Conservation (phyloP, 2,113 vertebrate species). For the Salvelinus alpinus region DNA sequence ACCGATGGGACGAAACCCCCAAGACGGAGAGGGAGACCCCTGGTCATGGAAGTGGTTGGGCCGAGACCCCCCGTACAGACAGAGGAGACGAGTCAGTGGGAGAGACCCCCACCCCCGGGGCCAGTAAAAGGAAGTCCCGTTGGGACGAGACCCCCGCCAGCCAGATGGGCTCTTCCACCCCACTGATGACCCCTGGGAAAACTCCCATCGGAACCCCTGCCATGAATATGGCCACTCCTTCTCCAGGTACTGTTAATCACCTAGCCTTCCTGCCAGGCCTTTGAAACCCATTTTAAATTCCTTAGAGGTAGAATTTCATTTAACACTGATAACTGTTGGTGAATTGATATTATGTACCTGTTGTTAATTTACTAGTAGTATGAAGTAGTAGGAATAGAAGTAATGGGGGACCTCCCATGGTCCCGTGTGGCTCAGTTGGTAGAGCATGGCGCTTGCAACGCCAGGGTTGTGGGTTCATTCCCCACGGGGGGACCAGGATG, state of each 20-base stretch:
- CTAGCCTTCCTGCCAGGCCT: not conserved
- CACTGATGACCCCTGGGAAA: slow-evolving; percentile 94
- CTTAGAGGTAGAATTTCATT: no score
- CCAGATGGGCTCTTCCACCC: slow-evolving; percentile 97
- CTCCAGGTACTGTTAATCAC: slow-evolving; percentile 79
- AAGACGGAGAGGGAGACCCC: slow-evolving; percentile 98
- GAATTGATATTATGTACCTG: no score
- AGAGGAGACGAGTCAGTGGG: slow-evolving; percentile 95
- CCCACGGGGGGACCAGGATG: no score
- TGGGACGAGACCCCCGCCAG: slow-evolving; percentile 98
- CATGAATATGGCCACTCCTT: slow-evolving; percentile 98
- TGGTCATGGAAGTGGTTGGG: slow-evolving; percentile 97
- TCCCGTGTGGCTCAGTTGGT: no score
- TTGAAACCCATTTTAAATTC: not conserved
- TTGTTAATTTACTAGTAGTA: no score
- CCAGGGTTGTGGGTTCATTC: no score
- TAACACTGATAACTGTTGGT: no score
- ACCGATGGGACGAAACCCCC: slow-evolving; percentile 97
- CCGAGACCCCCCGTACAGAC: slow-evolving; percentile 95
- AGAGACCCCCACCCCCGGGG: slow-evolving; percentile 95
- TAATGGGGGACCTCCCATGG: no score
- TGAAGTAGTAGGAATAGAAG: no score
- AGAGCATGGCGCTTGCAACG: no score
- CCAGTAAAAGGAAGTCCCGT: slow-evolving; percentile 95
- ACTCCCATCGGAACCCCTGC: slow-evolving; percentile 97